Conservation (phyloP, 92 coral and sea anemone species). For the Plumapathes pennacea region DNA sequence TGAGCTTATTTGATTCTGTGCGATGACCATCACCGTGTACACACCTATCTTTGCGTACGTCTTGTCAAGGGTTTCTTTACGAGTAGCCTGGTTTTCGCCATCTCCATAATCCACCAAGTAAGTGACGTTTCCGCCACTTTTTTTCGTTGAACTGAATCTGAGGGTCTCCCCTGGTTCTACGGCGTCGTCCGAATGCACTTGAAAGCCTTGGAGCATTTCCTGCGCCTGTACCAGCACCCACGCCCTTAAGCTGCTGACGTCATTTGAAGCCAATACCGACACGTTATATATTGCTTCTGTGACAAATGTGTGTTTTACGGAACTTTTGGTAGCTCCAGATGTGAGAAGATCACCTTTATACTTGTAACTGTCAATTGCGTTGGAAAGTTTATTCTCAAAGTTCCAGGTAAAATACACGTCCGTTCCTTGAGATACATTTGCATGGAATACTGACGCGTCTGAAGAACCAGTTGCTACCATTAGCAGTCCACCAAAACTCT, state of each 20-base stretch:
- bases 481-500: conserved; percentile 8
- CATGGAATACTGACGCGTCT: conserved; percentile 17
- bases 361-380: not conserved
- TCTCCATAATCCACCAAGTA: conserved; percentile 59
- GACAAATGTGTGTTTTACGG: conserved; percentile 38
- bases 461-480: conserved; percentile 42
- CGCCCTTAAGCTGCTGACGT: conserved; percentile 52
- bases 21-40: conserved; percentile 37
- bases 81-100: conserved; percentile 51
- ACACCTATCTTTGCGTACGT: conserved; percentile 15
- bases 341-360: conserved; percentile 5
- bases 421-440: conserved; percentile 58
- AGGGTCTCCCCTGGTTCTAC: conserved; percentile 45
- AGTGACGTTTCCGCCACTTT: conserved; percentile 64
- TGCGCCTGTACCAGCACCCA: conserved; percentile 55
- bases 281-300: conserved; percentile 35
- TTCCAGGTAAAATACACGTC: conserved; percentile 53
- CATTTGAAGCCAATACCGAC: conserved; percentile 59
- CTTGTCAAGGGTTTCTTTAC: conserved; percentile 12
- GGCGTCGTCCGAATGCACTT: conserved; percentile 23
- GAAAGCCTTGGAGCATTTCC: conserved; percentile 61
- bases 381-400: conserved; percentile 23
- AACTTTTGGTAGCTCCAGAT: conserved; percentile 30
- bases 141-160: conserved; percentile 9
- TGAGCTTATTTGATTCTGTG: conserved; percentile 58